Conservation (phyloP, 1,140 invertebrate species). For the Drosophila sechellia region DNA sequence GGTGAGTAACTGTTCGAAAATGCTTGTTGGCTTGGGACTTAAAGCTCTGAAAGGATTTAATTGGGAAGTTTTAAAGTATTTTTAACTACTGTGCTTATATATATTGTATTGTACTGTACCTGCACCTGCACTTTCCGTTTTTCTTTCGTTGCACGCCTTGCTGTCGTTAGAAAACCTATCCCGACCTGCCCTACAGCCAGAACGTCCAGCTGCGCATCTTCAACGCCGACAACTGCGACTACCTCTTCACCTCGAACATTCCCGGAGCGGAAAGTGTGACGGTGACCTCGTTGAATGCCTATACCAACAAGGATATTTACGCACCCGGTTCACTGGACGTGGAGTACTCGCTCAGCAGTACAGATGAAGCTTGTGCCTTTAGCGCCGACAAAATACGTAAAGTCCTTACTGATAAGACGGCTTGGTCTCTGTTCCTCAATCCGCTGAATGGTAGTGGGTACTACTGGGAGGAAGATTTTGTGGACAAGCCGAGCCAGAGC, state of each 20-base stretch:
- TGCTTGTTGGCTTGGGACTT: no score
- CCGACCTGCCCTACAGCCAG: slow-evolving; percentile 86
- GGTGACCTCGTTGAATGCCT: slow-evolving; percentile 70
- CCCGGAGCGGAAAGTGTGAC: slow-evolving; percentile 16
- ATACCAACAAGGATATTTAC: slow-evolving; percentile 71
- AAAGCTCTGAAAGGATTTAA: no score
- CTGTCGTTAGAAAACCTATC: slow-evolving; percentile 86
- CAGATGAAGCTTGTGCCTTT: slow-evolving; percentile 16
- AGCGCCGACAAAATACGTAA: background rate
- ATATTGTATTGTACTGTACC: slow-evolving; percentile 15
- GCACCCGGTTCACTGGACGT: background rate
- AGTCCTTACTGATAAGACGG: slow-evolving; percentile 11
- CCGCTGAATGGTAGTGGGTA: slow-evolving; percentile 15
- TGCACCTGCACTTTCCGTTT: slow-evolving; percentile 15
- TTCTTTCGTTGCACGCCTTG: slow-evolving; percentile 50
- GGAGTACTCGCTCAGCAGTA: slow-evolving; percentile 15
- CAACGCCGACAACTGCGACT: slow-evolving; percentile 87
- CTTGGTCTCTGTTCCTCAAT: slow-evolving; percentile 85
- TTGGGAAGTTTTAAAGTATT: no score
- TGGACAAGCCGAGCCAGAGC: slow-evolving; percentile 74
- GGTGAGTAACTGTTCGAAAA: slow-evolving; percentile 65
- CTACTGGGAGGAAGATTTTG: slow-evolving; percentile 53
- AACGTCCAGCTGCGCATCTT: slow-evolving; percentile 89
- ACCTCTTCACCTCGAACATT: slow-evolving; percentile 53
- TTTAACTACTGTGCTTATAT: background rate